Evolutionary conservation across 2,113 vertebrate genomes (phyloP).

Genomic region (Boulengeromyrus knoepffleri): DNA sequence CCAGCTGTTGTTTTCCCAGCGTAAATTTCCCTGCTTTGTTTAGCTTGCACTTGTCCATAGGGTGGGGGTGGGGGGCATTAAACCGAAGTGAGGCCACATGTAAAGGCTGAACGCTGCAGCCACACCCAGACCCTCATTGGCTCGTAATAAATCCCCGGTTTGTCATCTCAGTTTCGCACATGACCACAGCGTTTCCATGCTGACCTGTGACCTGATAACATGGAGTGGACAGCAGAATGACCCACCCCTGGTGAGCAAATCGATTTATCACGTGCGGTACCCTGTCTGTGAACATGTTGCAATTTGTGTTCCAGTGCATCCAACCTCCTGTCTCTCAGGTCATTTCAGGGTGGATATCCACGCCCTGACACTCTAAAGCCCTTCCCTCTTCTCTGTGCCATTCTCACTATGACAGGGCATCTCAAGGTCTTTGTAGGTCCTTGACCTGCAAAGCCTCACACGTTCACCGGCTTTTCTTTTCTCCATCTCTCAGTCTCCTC

Average conservation of each 20-base stretch:
- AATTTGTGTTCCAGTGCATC: not conserved
- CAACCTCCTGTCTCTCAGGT: not conserved
- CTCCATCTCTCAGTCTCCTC: slow-evolving; percentile 14
- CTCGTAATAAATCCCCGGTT: not conserved
- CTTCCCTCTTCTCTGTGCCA: not conserved
- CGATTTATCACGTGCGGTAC: not conserved
- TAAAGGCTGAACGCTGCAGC: not conserved
- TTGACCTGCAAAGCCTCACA: not conserved
- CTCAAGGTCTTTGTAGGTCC: not conserved
- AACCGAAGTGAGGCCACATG: not conserved
- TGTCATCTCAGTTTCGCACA: not conserved
- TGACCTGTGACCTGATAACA: not conserved
- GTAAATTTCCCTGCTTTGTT: not conserved
- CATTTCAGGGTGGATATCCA: not conserved
- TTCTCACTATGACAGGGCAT: not conserved
- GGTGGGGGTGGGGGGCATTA: not conserved
- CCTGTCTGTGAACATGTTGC: not conserved
- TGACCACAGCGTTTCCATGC: not conserved
- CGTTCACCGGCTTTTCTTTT: slow-evolving; percentile 40
- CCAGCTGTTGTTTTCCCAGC: not conserved
- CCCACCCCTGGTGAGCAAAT: not conserved
- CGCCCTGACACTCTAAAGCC: not conserved
- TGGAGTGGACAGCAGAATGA: not conserved
- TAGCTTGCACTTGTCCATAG: not conserved
- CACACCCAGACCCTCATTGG: not conserved